Evolutionary conservation across 2,113 vertebrate species (phyloP).

Genomic region (Phrynosoma platyrhinos): DNA sequence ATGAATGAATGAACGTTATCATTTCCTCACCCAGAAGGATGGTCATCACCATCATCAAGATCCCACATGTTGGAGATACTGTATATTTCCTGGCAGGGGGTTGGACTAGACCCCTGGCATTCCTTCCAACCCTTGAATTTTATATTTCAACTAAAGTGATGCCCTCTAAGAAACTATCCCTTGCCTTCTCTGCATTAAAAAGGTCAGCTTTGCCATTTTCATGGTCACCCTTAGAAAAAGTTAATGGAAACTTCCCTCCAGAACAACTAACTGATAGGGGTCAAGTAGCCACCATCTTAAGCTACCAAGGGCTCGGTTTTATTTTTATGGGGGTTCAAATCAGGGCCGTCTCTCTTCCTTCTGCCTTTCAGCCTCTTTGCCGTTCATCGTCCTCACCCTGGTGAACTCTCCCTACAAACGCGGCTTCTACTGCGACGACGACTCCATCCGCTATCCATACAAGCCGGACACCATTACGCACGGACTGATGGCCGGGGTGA

Average conservation of each 20-base stretch:
- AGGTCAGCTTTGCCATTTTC: no score
- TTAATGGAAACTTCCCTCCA: no score
- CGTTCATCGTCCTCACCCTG: constrained; percentile 87
- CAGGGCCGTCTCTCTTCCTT: not conserved
- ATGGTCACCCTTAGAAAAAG: no score
- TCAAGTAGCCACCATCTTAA: no score
- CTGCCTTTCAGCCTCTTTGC: constrained; percentile 83
- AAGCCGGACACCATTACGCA: constrained; percentile 92
- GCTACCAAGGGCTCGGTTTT: not conserved
- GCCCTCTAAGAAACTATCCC: no score
- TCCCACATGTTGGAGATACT: not conserved
- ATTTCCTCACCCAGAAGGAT: no score
- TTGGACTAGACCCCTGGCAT: not conserved
- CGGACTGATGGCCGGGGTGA: constrained; percentile 88
- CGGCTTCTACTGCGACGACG: constrained; percentile 89
- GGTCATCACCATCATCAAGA: no score
- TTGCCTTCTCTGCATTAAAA: no score
- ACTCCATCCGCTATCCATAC: constrained; percentile 91
- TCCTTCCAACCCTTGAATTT: not conserved
- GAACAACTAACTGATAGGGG: no score
- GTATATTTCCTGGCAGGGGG: not conserved
- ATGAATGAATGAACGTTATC: no score
- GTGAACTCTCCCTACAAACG: constrained; percentile 86
- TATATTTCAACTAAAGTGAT: not conserved
- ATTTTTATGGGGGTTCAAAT: no score